Evolutionary conservation across 2,888 invertebrate genomes (phyloP), one percentile per base, ranked within the genome.

Genomic region (Psococerastis gibbosa): DNA sequence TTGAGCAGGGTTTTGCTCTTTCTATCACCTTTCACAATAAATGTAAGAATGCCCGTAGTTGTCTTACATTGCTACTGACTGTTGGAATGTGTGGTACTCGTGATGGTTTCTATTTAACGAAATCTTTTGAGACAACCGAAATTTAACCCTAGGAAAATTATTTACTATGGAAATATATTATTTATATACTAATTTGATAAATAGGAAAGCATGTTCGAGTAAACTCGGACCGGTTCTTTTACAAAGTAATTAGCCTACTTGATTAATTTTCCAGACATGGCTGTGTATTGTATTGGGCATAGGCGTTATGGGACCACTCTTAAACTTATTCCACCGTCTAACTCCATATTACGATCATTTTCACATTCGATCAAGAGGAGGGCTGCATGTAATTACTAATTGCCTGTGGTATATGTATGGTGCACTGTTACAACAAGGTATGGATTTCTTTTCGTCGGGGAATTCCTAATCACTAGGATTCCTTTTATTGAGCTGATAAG

Each of bases 321-420:
- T 91, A 18, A 83, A 73, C 58, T 55, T 71, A 3, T 68, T 88
- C 13, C 82, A 88, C 58, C 70, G 73, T 6, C 59, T 70, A 43
- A 82, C 80, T 52, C 83, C 82, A 0, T 78, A 71, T 54, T 78
- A 79, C 53, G 72, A 73, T 49, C 73, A 71, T 42, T 67, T 68
- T 59, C 69, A 70, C 35, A 66, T 69, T 41, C 50, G 54, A n/a
- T 63, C 63, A 1, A 62, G 65, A 3, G 50, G 50, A 15, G 56
- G 56, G 4, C 51, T 54, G 13, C 49, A 51, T 18, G 51, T 48
- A 13, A 49, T 52, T 18, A 50, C 50, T 54, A 79, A 81, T 54
- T 83, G 83, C 53, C 66, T 81, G 32, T 84, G 84, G 83, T 91
- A 91, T 55, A 73, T 87, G 56, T 91, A 85, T 55, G 91, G 91